A percentile compares a stretch with the other conserved stretches of the same genome.
These are phyloP conservation scores for Porites evermanni DNA, from an alignment of 92 coral and sea anemone genomes.

Conservation along the genomic window DNA sequence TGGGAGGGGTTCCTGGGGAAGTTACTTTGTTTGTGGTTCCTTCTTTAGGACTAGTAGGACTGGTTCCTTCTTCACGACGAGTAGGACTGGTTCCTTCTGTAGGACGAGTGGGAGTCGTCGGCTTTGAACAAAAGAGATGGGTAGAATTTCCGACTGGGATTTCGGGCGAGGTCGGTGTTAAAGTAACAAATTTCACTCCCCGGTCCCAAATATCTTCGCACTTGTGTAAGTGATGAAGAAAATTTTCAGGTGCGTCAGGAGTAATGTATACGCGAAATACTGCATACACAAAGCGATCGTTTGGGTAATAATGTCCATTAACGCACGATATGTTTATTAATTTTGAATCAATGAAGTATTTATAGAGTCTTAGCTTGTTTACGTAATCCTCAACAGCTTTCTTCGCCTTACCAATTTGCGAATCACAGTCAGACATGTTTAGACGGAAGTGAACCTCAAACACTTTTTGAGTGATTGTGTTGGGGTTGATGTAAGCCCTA, in stretches of 20 bases:
- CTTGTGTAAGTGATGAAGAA: background rate
- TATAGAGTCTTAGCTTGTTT: background rate
- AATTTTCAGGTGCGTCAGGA: constrained; percentile 15
- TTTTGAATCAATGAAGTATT: background rate
- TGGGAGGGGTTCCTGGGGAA: constrained; percentile 11
- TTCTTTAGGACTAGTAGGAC: background rate
- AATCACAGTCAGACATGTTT: constrained; percentile 13
- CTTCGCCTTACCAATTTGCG: background rate
- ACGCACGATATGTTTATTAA: background rate
- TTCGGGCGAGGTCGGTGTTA: constrained; percentile 31
- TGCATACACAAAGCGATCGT: constrained; percentile 12
- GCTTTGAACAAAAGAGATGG: background rate
- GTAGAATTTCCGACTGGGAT: background rate
- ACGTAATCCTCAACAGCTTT: background rate
- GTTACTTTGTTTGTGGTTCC: background rate
- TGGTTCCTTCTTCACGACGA: background rate
- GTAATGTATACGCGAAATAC: constrained; percentile 23
- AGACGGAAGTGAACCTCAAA: constrained; percentile 26
- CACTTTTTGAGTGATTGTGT: constrained; percentile 29
- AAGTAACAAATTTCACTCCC: constrained; percentile 14
- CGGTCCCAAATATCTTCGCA: constrained; percentile 11
- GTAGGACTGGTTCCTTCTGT: background rate
- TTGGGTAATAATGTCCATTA: background rate
- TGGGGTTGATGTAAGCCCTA: constrained; percentile 22
- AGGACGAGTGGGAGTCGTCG: background rate